Base-by-base conservation (phyloP, 2,113 vertebrate genomes). In the Clupea harengus region DNA sequence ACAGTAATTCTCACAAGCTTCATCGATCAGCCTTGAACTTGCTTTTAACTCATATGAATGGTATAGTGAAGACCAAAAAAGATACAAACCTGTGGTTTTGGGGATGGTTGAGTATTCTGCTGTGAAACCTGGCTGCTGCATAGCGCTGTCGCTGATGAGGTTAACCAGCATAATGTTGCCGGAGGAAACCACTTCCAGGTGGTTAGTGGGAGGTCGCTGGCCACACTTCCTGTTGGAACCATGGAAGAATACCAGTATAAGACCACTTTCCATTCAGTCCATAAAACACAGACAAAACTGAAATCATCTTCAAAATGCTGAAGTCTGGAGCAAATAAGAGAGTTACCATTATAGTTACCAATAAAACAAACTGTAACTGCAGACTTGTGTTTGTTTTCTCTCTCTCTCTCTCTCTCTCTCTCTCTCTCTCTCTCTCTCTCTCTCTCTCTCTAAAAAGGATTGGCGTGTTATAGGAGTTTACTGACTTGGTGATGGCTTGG, bases 151-250 rank as follows among this genome's bases (percentile, higher is more conserved):
- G 4, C 93, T 91, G 82, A 95, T 91, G 11, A 96, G 67, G 89
- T 91, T 95, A 82, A 96, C 85, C 57, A 96, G 92, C 93, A 96
- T 94, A 82, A 95, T 89, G 91, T 95, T 96, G 50, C 93, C 87
- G 1, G 95, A 96, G 64, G 95, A 96, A 20, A 91, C 87, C 82
- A 96, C 93, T 83, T 90, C 84, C 80, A 96, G 90, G 3, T 90
- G 92, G 86, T 95, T 95, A 45, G 90, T 90, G 13, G 95, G 95
- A 10, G 95, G 95, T n/a, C 94, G 93, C 83, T 94, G 94, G 72
- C 95, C 95, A 90, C 95, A 96, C 87, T 96, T 89, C 81, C 95
- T 96, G 90, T 52, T 45, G 54, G 39, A 86, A 67, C 81, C 78
- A 22, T 18, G 45, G 57, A 78, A 5, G 50, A 6, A 82, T 87